Percentiles rank a stretch among this genome's conserved stretches.
These are phyloP conservation scores for Latrodectus geometricus DNA, from an alignment of 1,140 invertebrate genomes.

Conservation along the genomic window DNA sequence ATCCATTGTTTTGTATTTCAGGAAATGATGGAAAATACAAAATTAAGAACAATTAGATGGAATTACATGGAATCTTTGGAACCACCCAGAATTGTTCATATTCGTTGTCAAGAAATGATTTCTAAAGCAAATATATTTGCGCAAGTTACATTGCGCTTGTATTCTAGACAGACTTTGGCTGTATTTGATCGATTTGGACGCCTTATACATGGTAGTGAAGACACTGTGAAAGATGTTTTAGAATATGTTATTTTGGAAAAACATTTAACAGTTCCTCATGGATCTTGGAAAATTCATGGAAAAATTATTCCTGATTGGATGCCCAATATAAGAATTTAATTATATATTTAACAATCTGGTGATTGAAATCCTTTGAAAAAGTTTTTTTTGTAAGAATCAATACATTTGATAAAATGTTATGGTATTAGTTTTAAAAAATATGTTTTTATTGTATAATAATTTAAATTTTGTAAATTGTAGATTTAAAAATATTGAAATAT, in stretches of 20 bases:
- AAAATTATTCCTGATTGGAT: constrained; percentile 93
- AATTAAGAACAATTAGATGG: constrained; percentile 89
- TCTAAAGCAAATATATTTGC: constrained; percentile 88
- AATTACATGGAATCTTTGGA: constrained; percentile 90
- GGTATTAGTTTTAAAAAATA: too few relatives aligned
- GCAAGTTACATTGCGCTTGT: constrained; percentile 90
- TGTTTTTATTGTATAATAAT: too few relatives aligned
- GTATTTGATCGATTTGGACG: constrained; percentile 97
- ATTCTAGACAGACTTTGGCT: constrained; percentile 77
- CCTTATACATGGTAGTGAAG: constrained; percentile 91
- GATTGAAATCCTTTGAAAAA: too few relatives aligned
- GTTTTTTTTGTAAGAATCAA: too few relatives aligned
- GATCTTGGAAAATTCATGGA: constrained; percentile 91
- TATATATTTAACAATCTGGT: too few relatives aligned
- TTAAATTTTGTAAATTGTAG: too few relatives aligned
- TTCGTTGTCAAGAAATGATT: constrained; percentile 81
- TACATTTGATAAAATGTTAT: too few relatives aligned
- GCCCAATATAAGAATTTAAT: constrained; percentile 67
- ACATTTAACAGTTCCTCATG: constrained; percentile 90
- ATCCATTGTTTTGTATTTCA: constrained; percentile 66
- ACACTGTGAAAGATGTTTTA: constrained; percentile 84
- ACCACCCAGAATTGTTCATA: constrained; percentile 87
- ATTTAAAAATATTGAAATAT: too few relatives aligned
- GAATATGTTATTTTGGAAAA: constrained; percentile 99
- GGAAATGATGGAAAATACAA: constrained; percentile 85